These are phyloP conservation scores for Psephotus haematonotus DNA, from an alignment of 2,113 vertebrate genomes.

Conservation along the genomic window DNA sequence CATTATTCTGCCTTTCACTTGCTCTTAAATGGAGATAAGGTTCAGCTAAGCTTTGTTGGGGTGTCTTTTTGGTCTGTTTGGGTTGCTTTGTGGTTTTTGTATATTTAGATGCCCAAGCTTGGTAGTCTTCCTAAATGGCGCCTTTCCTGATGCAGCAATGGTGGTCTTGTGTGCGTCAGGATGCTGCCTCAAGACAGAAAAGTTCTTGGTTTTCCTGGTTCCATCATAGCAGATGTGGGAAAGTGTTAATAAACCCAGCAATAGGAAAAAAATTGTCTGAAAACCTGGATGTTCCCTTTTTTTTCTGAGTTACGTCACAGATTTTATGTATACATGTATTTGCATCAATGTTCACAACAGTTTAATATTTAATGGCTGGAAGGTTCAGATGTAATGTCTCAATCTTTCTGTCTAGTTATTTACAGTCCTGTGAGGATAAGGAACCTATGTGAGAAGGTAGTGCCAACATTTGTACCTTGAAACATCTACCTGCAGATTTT, in stretches of 20 bases:
- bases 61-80: not conserved
- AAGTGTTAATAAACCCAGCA: not conserved
- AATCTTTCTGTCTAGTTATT: not conserved
- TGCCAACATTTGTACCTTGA: not conserved
- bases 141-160: not conserved
- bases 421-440: not conserved
- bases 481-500: not conserved
- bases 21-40: not conserved
- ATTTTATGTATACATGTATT: not conserved
- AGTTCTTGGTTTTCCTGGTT: not conserved
- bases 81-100: accelerated
- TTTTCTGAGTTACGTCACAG: not conserved
- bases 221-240: accelerated
- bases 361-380: not conserved
- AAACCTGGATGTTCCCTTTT: not conserved
- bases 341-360: not conserved
- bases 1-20: not conserved
- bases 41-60: not conserved
- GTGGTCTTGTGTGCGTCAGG: not conserved
- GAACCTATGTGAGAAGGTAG: not conserved
- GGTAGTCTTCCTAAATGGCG: not conserved
- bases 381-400: not conserved
- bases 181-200: not conserved
- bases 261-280: not conserved
- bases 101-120: not conserved